Evolutionary conservation across 1,140 invertebrate species (phyloP).

Genomic region (roundworm (Caenorhabditis elegans)): DNA sequence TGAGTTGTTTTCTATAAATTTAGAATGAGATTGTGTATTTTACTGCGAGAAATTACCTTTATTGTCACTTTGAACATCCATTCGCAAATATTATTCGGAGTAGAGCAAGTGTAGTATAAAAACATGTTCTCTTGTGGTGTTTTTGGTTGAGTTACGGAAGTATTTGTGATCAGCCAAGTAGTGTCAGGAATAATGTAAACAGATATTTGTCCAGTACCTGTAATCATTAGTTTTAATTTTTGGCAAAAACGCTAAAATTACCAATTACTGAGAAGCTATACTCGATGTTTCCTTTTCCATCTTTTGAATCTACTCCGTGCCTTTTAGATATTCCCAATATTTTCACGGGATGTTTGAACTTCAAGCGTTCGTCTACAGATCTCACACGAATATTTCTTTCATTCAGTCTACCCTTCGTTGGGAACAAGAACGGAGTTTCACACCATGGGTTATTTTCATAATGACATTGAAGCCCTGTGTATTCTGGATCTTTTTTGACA

Average conservation of each 20-base stretch:
- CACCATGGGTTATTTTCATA: slow-evolving; percentile 30
- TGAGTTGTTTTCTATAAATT: slow-evolving; percentile 21
- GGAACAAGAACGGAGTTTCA: slow-evolving; percentile 49
- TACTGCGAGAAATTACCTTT: slow-evolving; percentile 12
- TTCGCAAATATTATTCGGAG: slow-evolving; percentile 33
- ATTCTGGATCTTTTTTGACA: slow-evolving; percentile 39
- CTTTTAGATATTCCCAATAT: slow-evolving; percentile 12
- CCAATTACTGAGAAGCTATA: slow-evolving; percentile 41
- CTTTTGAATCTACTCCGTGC: not conserved
- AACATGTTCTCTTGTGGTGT: slow-evolving; percentile 39
- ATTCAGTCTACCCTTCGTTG: slow-evolving; percentile 29
- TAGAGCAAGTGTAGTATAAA: slow-evolving; percentile 29
- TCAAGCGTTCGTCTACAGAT: slow-evolving; percentile 20
- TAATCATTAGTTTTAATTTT: not conserved
- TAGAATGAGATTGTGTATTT: not conserved
- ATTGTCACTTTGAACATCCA: slow-evolving; percentile 44
- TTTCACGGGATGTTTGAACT: slow-evolving; percentile 9
- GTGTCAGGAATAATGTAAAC: slow-evolving; percentile 40
- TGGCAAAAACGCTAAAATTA: not conserved
- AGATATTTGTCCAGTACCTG: slow-evolving; percentile 46
- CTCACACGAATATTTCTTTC: slow-evolving; percentile 42
- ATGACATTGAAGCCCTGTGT: not conserved
- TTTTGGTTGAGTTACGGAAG: not conserved
- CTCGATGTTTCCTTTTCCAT: slow-evolving; percentile 29
- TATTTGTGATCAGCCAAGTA: slow-evolving; percentile 31